Conservation (phyloP, 2,113 vertebrate genomes). For the Forbesichthys papilliferus region DNA sequence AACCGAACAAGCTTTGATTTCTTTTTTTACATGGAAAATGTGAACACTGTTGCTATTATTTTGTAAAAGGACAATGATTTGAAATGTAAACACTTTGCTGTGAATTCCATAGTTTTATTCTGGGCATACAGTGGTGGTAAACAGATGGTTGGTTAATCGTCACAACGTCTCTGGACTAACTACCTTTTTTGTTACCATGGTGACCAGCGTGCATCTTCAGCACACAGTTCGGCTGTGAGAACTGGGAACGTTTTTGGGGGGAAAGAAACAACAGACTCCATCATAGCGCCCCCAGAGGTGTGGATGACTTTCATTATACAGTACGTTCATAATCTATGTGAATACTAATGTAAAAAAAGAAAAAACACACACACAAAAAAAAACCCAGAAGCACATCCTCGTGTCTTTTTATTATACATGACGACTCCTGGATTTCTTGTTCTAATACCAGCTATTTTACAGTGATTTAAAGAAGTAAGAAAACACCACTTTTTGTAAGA, state of each 20-base stretch:
- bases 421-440: conserved; percentile 69
- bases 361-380: conserved; percentile 13
- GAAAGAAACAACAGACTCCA: conserved; percentile 21
- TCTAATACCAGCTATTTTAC: conserved; percentile 82
- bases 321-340: conserved; percentile 64
- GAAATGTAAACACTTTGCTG: conserved; percentile 40
- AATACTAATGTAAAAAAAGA: conserved; percentile 73
- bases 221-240: too few relatives aligned
- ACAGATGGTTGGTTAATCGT: too few relatives aligned
- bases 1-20: conserved; percentile 44
- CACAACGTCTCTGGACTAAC: too few relatives aligned
- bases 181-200: too few relatives aligned
- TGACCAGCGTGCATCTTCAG: too few relatives aligned
- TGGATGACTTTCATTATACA: conserved; percentile 55
- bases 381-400: conserved; percentile 75
- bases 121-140: too few relatives aligned
- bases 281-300: conserved; percentile 29
- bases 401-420: conserved; percentile 68
- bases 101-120: conserved; percentile 47
- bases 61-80: conserved; percentile 40
- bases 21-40: conserved; percentile 68
- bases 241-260: too few relatives aligned
- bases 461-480: conserved; percentile 71
- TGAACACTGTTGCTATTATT: conserved; percentile 59
- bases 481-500: conserved; percentile 73